phyloP scores from a whole-genome alignment of 1,140 invertebrate species.

The Drosophila bocqueti region DNA sequence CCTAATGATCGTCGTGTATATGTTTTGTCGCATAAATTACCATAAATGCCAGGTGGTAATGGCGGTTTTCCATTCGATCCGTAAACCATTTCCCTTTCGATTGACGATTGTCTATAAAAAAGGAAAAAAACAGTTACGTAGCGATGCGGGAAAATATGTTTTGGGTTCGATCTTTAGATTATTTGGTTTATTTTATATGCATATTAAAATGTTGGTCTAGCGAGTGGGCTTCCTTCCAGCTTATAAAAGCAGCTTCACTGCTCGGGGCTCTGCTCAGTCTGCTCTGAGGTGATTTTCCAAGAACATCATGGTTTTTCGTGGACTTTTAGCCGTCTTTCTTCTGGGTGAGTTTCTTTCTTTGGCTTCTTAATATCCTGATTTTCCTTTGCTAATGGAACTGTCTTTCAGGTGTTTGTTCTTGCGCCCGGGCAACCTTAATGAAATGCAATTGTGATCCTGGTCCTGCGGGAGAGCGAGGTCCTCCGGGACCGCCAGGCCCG shows the following conservation, averaged over 20 bases:
- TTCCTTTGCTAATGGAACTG: neutral
- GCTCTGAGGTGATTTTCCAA: conserved; percentile 8
- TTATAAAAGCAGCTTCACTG: conserved; percentile 44
- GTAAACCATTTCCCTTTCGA: conserved; percentile 33
- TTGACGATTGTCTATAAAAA: conserved; percentile 16
- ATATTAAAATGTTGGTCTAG: conserved; percentile 21
- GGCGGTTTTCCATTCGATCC: conserved; percentile 30
- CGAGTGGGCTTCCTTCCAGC: neutral
- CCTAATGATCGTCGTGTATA: conserved; percentile 18
- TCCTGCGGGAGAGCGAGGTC: conserved; percentile 44
- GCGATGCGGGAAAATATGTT: conserved; percentile 39
- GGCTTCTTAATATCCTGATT: neutral
- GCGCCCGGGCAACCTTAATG: conserved; percentile 44
- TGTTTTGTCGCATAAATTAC: conserved; percentile 46
- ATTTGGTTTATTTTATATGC: conserved; percentile 34
- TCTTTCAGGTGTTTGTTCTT: conserved; percentile 37
- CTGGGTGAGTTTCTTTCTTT: conserved; percentile 42
- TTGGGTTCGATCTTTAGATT: conserved; percentile 28
- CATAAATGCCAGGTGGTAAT: conserved; percentile 41
- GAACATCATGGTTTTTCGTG: conserved; percentile 39
- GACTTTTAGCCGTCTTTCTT: conserved; percentile 29
- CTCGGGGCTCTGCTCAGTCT: conserved; percentile 37
- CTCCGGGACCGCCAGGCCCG: conserved; percentile 59
- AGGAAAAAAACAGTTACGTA: conserved; percentile 55
- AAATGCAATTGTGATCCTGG: conserved; percentile 71